Base-by-base conservation (phyloP, 2,797 vertebrate species). In the Megalops cyprinoides region DNA sequence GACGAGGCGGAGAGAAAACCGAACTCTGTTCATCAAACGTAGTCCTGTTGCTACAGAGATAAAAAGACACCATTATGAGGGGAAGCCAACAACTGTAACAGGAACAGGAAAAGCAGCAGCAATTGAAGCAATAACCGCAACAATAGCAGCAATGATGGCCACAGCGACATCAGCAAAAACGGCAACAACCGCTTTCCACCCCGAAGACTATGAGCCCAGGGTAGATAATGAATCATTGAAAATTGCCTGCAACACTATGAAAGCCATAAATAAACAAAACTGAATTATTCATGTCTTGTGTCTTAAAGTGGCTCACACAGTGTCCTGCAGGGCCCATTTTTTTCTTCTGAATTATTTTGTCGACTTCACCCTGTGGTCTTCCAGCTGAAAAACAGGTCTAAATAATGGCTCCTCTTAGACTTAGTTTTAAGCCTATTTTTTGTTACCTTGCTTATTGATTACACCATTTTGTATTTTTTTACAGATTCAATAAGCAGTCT, bases 1-100 rank as follows among this genome's bases (percentile, higher is more conserved):
- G 39, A n/a, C n/a, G n/a, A n/a, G n/a, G n/a, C n/a, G n/a, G n/a
- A 78, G 58, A 14, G 55, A 62, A 20, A 60, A 55, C 53, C n/a
- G 37, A 42, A 39, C 25, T 71, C n/a, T 71, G 6, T 42, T 18
- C 23, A 0, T 71, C 67, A 71, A 15, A 71, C 2, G 18, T 42
- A 7, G 7, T 23, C 39, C 5, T 20, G 44, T 23, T 6, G 23
- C 14, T 20, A 39, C 15, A 4, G 20, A 7, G 18, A 42, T 37
- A 69, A 69, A 69, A 69, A 20, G 4, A n/a, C 31, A 34, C 39
- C 44, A 44, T 42, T 42, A 7, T 39, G 39, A 42, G 62, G 10
- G 18, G 51, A 2, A 53, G 2, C 18, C 51, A 53, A 53, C 51
- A 39, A 18, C 34, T 15, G 31, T 1, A 18, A 9, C 62, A 67